Base-by-base conservation (phyloP, 1,140 invertebrate genomes). In the Drosophila kanapiae region DNA sequence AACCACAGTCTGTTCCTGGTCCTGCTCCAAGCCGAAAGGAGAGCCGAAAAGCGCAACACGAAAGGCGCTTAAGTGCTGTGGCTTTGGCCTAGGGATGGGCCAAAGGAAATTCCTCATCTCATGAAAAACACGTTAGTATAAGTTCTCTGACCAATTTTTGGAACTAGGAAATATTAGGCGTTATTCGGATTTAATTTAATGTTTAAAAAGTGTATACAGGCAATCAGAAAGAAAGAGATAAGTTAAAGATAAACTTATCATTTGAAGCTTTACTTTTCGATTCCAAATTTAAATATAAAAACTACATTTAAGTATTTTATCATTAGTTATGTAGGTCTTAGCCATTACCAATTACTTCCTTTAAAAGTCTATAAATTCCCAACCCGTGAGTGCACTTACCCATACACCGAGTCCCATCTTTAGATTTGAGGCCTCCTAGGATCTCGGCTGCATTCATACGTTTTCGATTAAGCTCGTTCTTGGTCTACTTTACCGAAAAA, bases 51-150 rank as follows among this genome's bases (percentile, higher is more conserved):
- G 69, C 77, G 83, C 83, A 87, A 80, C 77, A 80, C 67, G 80
- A 88, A 83, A 75, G 70, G 76, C 77, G 72, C 84, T 88, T 87
- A 80, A 87, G 84, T 87, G 84, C 68, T 83, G 77, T 53, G 75
- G 82, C 68, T 84, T 77, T 82, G 45, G 58, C 14, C 42, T 78
- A 69, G 74, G 35, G 68, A 72, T 59, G 67, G 45, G 67, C 6
- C 53, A 56, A 18, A 49, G 13, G 13, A 31, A 71, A 23, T n/a
- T 60, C 23, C 23, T 31, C 8, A 23, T 6, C 27, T 43, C 14
- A 9, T 56, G n/a, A 31, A 60, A 35, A 68, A 37, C 58, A 65
- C 63, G 23, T 62, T 37, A 16, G 16, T 11, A 8, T 42, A n/a
- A 4, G 27, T 59, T 58, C 0, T 2, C 8, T 23, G 23, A 7